Percentiles rank a stretch among this genome's conserved stretches.
Evolutionary conservation across 2,888 invertebrate species (phyloP).

Genomic region (Amitus sp.): DNA sequence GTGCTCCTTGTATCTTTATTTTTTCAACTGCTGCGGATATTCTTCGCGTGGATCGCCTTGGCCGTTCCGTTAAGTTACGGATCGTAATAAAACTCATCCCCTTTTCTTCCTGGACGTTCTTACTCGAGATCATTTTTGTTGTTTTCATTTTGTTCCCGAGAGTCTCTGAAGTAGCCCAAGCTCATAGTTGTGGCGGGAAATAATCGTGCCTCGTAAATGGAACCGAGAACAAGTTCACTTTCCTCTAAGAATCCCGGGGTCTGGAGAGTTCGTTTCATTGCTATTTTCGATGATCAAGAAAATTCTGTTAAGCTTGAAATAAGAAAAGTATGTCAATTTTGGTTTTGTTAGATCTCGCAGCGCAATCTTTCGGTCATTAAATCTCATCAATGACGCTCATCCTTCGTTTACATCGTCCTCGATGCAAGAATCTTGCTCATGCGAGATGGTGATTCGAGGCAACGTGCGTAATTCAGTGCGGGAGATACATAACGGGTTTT

Average conservation of each 20-base stretch:
- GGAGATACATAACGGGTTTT: slow-evolving; percentile 40
- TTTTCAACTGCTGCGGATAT: slow-evolving; percentile 15
- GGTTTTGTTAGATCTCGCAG: slow-evolving; percentile 15
- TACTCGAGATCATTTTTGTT: slow-evolving; percentile 6
- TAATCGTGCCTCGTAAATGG: slow-evolving; percentile 47
- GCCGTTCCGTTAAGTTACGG: slow-evolving; percentile 30
- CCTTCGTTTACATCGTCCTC: slow-evolving; percentile 23
- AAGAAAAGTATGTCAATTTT: too few relatives aligned
- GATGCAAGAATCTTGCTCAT: slow-evolving; percentile 25
- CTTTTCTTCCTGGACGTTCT: slow-evolving; percentile 37
- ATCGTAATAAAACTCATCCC: slow-evolving; percentile 33
- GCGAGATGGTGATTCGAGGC: slow-evolving; percentile 31
- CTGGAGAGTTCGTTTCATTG: too few relatives aligned
- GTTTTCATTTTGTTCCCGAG: slow-evolving; percentile 14
- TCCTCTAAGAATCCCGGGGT: slow-evolving; percentile 12
- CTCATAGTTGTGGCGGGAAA: slow-evolving; percentile 45
- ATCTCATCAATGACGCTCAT: slow-evolving; percentile 28
- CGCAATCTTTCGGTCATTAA: slow-evolving; percentile 26
- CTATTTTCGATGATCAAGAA: too few relatives aligned
- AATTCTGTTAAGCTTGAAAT: too few relatives aligned
- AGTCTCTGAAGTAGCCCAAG: slow-evolving; percentile 18
- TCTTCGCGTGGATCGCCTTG: slow-evolving; percentile 5
- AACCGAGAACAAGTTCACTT: slow-evolving; percentile 37
- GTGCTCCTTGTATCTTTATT: too few relatives aligned
- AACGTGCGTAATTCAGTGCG: slow-evolving; percentile 39